Conservation (phyloP, 2,888 invertebrate genomes). For the Synanthedon tipuliformis region DNA sequence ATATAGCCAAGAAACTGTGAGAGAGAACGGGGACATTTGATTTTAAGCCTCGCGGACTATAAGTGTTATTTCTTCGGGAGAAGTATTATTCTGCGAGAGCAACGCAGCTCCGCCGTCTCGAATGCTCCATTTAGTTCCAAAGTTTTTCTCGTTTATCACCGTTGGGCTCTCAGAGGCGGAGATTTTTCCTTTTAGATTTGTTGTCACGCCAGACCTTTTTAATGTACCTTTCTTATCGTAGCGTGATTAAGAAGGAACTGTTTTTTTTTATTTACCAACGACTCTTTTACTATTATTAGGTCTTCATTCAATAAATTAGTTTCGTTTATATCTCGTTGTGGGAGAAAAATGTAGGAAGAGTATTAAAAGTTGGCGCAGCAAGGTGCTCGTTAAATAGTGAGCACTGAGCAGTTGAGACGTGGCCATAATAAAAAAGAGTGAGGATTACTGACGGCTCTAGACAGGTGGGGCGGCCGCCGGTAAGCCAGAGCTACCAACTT, state of each 20-base stretch:
- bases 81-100: constrained; percentile 68
- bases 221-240: constrained; percentile 65
- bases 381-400: constrained; percentile 33
- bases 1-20: constrained; percentile 42
- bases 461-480: constrained; percentile 30
- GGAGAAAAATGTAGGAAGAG: background rate
- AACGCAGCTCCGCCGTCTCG: constrained; percentile 64
- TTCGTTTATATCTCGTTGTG: background rate
- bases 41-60: constrained; percentile 69
- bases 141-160: constrained; percentile 72
- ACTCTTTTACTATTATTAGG: background rate
- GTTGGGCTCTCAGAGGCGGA: constrained; percentile 68
- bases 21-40: constrained; percentile 62
- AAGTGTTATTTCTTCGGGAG: constrained; percentile 68
- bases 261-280: background rate
- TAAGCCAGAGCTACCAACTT: constrained; percentile 21
- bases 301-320: background rate
- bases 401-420: constrained; percentile 28
- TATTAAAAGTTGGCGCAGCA: constrained; percentile 19
- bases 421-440: constrained; percentile 34
- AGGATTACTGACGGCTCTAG: constrained; percentile 30
- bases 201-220: constrained; percentile 72
- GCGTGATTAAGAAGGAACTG: constrained; percentile 44
- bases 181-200: constrained; percentile 71
- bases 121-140: constrained; percentile 71